A percentile compares a stretch with the other conserved stretches of the same genome.
phyloP scores from a whole-genome alignment of 2,113 vertebrate species.

The Chaetops frenatus region DNA sequence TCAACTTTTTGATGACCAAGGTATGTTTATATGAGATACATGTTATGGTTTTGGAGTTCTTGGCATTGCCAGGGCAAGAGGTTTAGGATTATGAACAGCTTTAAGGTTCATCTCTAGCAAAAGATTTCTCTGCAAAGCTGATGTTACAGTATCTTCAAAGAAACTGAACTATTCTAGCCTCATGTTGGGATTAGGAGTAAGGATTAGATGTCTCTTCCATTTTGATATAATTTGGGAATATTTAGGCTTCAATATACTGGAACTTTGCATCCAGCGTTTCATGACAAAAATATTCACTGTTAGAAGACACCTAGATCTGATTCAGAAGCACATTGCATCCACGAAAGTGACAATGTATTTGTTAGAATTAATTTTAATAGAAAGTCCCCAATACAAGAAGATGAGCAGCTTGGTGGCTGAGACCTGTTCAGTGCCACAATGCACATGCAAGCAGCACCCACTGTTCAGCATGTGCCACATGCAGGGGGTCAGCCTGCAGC shows the following conservation, averaged over 20 bases:
- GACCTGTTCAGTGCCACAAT: not conserved
- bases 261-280: not conserved
- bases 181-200: not conserved
- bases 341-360: not conserved
- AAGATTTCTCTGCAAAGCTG: not conserved
- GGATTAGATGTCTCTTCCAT: not conserved
- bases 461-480: not conserved
- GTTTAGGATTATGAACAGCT: not conserved
- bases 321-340: not conserved
- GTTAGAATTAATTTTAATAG: not conserved
- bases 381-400: not conserved
- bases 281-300: not conserved
- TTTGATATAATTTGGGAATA: not conserved
- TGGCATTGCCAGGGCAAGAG: not conserved
- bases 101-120: not conserved
- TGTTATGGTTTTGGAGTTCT: not conserved
- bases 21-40: not conserved
- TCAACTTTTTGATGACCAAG: not conserved
- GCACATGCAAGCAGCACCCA: rapidly evolving
- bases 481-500: not conserved
- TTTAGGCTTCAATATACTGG: not conserved
- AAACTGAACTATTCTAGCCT: not conserved
- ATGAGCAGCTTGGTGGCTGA: not conserved
- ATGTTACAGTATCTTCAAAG: not conserved
- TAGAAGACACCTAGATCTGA: not conserved